These are phyloP conservation scores for Zaprionus ghesquierei DNA, from an alignment of 1,140 invertebrate species.

Conservation along the genomic window DNA sequence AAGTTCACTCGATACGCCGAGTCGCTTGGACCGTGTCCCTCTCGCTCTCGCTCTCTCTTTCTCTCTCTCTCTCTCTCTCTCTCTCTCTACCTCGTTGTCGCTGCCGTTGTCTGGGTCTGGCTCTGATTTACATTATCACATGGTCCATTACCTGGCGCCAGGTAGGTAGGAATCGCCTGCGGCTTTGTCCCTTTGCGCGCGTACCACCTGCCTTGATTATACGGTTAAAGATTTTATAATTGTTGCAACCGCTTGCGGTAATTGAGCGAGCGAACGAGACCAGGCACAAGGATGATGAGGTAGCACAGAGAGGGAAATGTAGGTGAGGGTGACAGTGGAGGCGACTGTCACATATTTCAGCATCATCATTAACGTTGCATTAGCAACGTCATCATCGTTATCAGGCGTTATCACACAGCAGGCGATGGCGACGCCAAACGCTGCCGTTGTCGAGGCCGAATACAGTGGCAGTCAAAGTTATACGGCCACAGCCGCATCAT, in stretches of 20 bases:
- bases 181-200: slow-evolving; percentile 17
- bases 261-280: slow-evolving; percentile 17
- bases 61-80: not conserved
- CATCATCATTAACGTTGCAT: slow-evolving; percentile 32
- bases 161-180: not conserved
- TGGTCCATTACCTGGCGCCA: slow-evolving; percentile 35
- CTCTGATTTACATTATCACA: slow-evolving; percentile 38
- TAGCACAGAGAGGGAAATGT: not conserved
- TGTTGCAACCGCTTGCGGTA: slow-evolving; percentile 33
- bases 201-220: slow-evolving; percentile 6
- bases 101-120: slow-evolving; percentile 18
- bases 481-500: slow-evolving; percentile 24
- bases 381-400: slow-evolving; percentile 26
- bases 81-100: too few relatives aligned
- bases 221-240: slow-evolving; percentile 37
- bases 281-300: not conserved
- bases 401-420: slow-evolving; percentile 9
- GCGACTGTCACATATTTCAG: slow-evolving; percentile 10
- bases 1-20: not conserved
- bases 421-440: not conserved
- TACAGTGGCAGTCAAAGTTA: slow-evolving; percentile 1
- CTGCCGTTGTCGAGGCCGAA: not conserved
- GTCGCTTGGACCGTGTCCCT: not conserved
- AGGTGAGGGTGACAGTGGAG: not conserved
- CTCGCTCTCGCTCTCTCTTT: not conserved